Evolutionary conservation across 1,140 invertebrate species (phyloP).

Genomic region (Microplitis demolitor): DNA sequence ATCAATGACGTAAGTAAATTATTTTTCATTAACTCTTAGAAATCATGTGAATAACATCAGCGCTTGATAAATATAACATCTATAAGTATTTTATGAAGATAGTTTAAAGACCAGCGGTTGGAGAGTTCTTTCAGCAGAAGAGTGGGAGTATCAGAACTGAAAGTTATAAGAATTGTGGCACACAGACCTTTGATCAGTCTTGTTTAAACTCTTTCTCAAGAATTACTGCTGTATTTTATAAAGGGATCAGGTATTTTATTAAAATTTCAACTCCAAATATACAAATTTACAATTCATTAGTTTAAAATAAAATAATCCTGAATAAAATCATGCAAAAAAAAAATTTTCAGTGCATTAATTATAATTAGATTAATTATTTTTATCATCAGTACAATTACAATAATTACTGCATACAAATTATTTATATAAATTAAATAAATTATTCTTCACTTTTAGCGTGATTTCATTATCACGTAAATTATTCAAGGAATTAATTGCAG

Average conservation of each 20-base stretch:
- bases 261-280: not conserved
- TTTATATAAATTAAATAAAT: not conserved
- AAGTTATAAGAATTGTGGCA: conserved; percentile 14
- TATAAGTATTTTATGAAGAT: not conserved
- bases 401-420: too few relatives aligned
- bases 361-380: too few relatives aligned
- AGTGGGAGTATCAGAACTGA: conserved; percentile 9
- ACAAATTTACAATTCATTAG: too few relatives aligned
- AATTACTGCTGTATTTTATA: not conserved
- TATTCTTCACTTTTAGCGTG: not conserved
- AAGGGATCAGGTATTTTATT: not conserved
- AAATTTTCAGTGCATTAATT: too few relatives aligned
- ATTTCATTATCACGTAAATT: not conserved
- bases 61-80: not conserved
- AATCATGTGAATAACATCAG: not conserved
- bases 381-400: too few relatives aligned
- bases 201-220: not conserved
- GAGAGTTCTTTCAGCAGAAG: not conserved
- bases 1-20: not conserved
- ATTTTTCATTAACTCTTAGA: not conserved
- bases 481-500: not conserved
- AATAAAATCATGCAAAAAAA: too few relatives aligned
- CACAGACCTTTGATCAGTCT: conserved; percentile 1
- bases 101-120: not conserved
- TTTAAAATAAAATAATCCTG: too few relatives aligned